phyloP scores from a whole-genome alignment of 2,888 invertebrate genomes.

The Invenusta paracnida region DNA sequence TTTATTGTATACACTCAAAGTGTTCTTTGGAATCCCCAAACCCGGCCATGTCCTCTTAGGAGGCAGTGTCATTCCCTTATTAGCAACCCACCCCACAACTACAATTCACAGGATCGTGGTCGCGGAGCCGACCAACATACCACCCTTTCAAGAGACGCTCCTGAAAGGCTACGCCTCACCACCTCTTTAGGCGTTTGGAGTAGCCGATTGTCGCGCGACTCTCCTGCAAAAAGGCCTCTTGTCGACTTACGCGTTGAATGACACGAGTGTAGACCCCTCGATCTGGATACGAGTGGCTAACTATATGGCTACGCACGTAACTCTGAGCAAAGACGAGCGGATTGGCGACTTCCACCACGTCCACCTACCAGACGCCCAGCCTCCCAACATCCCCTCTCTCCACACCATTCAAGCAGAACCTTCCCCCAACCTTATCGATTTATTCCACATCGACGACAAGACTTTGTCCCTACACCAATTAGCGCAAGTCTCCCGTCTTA shows the following conservation, averaged over 20 bases:
- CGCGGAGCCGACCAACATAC: background rate
- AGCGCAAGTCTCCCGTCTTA: too few species aligned
- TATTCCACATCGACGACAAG: background rate
- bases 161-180: background rate
- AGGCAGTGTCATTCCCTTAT: background rate
- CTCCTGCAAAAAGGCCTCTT: background rate
- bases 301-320: background rate
- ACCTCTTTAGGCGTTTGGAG: background rate
- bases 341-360: background rate
- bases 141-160: background rate
- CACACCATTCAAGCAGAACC: background rate
- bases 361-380: too few species aligned
- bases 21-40: background rate
- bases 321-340: background rate
- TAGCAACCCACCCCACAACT: background rate
- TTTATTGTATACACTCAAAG: background rate
- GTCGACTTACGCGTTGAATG: background rate
- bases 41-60: background rate
- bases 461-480: background rate
- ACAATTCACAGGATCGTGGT: background rate
- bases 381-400: background rate
- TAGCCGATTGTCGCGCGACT: background rate
- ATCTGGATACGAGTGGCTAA: background rate
- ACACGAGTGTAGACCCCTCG: background rate
- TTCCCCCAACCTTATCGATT: background rate